Conservation (phyloP, 2,888 invertebrate species). For the Lysandra coridon region DNA sequence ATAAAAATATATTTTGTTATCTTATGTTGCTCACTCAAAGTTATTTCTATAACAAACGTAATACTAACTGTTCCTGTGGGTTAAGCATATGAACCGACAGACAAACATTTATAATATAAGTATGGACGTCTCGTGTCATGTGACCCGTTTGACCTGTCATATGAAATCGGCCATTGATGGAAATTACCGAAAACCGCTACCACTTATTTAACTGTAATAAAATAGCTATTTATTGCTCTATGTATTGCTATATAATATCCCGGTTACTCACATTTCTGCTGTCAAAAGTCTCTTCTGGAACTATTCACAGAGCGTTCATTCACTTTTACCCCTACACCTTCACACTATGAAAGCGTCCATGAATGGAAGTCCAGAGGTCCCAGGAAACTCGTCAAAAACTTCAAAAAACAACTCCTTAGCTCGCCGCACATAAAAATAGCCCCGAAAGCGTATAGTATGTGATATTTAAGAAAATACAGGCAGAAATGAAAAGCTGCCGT, state of each 20-base stretch:
- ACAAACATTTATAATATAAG: not conserved
- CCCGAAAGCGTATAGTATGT: conserved; percentile 55
- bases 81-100: no score
- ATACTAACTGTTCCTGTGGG: no score
- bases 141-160: not conserved
- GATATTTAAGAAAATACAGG: conserved; percentile 64
- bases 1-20: no score
- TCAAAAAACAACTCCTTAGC: not conserved
- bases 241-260: not conserved
- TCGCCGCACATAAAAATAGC: conserved; percentile 35
- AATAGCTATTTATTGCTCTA: not conserved
- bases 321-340: conserved; percentile 63
- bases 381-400: conserved; percentile 46
- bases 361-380: conserved; percentile 54
- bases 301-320: conserved; percentile 47
- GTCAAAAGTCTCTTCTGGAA: not conserved
- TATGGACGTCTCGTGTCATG: not conserved
- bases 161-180: not conserved
- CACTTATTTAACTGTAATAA: not conserved
- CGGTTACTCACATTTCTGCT: not conserved
- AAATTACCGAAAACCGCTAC: not conserved
- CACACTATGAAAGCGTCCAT: conserved; percentile 71
- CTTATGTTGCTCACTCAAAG: no score
- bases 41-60: no score
- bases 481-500: conserved; percentile 69